Percentiles rank a stretch among this genome's conserved stretches.
Conservation (phyloP, 2,888 invertebrate species). For the Tipula lateralis region DNA sequence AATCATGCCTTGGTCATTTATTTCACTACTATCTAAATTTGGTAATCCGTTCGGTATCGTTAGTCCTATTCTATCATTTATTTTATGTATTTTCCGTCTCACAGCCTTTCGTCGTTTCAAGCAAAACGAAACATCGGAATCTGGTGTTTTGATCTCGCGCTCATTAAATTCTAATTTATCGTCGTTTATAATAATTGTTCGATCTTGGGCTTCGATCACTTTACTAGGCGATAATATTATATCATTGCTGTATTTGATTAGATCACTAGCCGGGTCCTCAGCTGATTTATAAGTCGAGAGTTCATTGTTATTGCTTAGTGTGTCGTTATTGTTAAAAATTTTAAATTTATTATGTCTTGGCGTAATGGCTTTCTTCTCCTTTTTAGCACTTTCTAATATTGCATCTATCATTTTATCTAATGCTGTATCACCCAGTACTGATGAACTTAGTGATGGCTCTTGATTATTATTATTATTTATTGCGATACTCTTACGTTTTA, state of each 20-base stretch:
- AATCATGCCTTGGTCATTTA: constrained; percentile 33
- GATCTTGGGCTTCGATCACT: constrained; percentile 32
- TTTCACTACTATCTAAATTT: constrained; percentile 35
- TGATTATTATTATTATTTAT: constrained; percentile 29
- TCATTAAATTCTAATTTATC: constrained; percentile 31
- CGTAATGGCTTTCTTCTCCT: constrained; percentile 40
- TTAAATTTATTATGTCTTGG: constrained; percentile 44
- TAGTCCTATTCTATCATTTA: constrained; percentile 37
- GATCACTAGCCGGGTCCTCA: constrained; percentile 48
- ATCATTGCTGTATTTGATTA: constrained; percentile 41
- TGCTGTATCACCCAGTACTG: constrained; percentile 47
- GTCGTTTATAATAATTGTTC: constrained; percentile 34
- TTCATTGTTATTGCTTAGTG: neutral
- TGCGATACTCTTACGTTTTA: constrained; percentile 37
- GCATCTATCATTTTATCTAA: constrained; percentile 49
- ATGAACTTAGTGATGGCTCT: constrained; percentile 42
- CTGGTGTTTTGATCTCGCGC: constrained; percentile 43
- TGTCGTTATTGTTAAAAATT: neutral
- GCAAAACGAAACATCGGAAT: constrained; percentile 36
- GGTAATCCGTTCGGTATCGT: constrained; percentile 46
- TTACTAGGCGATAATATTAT: constrained; percentile 32
- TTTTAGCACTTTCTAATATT: constrained; percentile 47
- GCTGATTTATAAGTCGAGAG: constrained; percentile 47
- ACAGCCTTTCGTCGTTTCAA: constrained; percentile 44
- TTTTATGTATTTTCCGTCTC: constrained; percentile 41